Evolutionary conservation across 2,113 vertebrate species (phyloP).

Genomic region (Lagopus muta): DNA sequence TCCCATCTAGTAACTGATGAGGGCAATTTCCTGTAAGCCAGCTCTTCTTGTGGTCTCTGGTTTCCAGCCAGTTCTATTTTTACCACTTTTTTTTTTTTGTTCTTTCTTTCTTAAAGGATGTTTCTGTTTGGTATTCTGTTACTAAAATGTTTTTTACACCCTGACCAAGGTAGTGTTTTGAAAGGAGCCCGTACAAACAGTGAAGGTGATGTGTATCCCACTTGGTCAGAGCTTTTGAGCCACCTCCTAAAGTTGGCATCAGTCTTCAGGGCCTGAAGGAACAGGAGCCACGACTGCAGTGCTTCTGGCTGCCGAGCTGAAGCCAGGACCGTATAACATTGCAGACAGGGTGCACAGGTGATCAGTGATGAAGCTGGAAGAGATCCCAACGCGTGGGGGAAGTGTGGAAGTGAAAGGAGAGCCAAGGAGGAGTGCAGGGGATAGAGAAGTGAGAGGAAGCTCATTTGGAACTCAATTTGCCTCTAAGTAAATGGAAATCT

Average conservation of each 20-base stretch:
- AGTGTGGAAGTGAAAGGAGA: not conserved
- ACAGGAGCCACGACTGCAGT: not conserved
- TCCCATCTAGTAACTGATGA: conserved; percentile 60
- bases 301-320: not conserved
- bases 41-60: conserved; percentile 72
- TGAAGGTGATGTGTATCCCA: not conserved
- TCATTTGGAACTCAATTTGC: not conserved
- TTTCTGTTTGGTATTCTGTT: conserved; percentile 33
- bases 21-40: conserved; percentile 68
- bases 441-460: not conserved
- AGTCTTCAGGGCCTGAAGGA: not conserved
- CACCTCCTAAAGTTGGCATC: not conserved
- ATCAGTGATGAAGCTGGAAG: not conserved
- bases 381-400: not conserved
- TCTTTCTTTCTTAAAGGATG: not conserved
- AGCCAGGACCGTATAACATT: not conserved
- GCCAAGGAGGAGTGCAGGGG: not conserved
- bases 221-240: not conserved
- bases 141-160: not conserved
- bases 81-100: not conserved
- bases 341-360: fast-evolving
- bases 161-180: not conserved
- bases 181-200: not conserved
- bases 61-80: conserved; percentile 77
- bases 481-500: not conserved